Base-by-base conservation (phyloP, 1,140 invertebrate species). In the Procambarus virginalis region DNA sequence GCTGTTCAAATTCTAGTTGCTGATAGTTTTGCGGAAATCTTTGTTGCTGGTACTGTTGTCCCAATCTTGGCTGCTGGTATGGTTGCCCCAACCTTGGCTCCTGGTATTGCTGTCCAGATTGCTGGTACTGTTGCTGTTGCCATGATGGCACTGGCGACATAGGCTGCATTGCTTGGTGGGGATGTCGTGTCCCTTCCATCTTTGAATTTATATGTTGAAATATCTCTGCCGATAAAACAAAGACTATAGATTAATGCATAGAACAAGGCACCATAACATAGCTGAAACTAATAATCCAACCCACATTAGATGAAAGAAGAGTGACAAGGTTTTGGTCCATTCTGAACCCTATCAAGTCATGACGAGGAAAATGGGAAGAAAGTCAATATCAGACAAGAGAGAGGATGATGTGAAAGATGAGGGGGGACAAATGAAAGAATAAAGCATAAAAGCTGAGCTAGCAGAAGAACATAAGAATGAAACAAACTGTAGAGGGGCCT, bases 1-100 rank as follows among this genome's bases (percentile, higher is more conserved):
- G 68, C n/a, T 73, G 68, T 73, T 20, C 22, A 73, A 73, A 73
- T 34, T 73, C n/a, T 22, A 20, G 22, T n/a, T 73, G 68, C n/a
- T 73, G 68, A 34, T 73, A 73, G 2, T 73, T 14, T 10, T 14
- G 22, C 8, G 14, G 68, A 73, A 73, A 34, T 73, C 68, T 73
- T 73, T n/a, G 68, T 73, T 73, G 68, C 68, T 73, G 68, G 20
- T 73, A 73, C 22, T 73, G 68, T 73, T 73, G 68, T 8, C 68
- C 68, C 10, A 73, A 73, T 34, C 68, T 73, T 22, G 68, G 68
- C 22, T 73, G 68, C 5, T 73, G n/a, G 10, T 34, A 73, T 20
- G n/a, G 68, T 34, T 73, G 68, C 22, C 68, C 68, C 22, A 34
- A 34, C 34, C 68, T 22, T 73, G 68, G 68, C 22, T 73, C n/a